These are phyloP conservation scores for Copsychus sechellarum DNA, from an alignment of 2,113 vertebrate genomes.

Conservation along the genomic window DNA sequence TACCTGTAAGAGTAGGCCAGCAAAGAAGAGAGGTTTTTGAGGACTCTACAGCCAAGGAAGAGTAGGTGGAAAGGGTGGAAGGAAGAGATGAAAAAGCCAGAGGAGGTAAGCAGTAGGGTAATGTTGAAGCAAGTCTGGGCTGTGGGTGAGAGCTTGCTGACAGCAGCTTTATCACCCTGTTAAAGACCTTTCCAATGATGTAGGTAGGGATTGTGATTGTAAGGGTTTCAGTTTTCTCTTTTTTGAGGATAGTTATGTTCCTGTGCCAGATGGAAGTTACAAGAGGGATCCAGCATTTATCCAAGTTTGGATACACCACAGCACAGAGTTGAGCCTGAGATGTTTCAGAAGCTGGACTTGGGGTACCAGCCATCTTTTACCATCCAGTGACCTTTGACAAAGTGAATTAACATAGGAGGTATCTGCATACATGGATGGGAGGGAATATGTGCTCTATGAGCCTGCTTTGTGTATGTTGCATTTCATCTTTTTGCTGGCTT, in stretches of 20 bases:
- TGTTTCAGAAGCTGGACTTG: neutral
- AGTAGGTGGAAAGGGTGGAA: neutral
- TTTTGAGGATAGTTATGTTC: neutral
- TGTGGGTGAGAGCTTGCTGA: neutral
- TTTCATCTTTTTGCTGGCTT: neutral
- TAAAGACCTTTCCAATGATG: neutral
- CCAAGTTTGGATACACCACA: neutral
- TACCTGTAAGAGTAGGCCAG: neutral
- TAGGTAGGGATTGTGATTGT: neutral
- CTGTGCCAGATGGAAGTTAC: neutral
- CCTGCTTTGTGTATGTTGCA: accelerated
- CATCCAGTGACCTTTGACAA: neutral
- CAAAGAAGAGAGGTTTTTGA: neutral
- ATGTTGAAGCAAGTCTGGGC: neutral
- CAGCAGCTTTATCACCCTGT: neutral
- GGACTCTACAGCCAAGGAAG: neutral
- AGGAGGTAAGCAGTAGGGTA: neutral
- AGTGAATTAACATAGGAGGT: neutral
- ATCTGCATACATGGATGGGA: neutral
- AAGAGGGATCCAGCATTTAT: neutral
- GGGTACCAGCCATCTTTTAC: neutral
- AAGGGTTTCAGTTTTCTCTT: neutral
- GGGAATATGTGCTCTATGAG: neutral
- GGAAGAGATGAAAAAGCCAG: neutral
- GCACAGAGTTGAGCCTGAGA: neutral